phyloP scores from a whole-genome alignment of 2,113 vertebrate species.

The Colossoma macropomum region DNA sequence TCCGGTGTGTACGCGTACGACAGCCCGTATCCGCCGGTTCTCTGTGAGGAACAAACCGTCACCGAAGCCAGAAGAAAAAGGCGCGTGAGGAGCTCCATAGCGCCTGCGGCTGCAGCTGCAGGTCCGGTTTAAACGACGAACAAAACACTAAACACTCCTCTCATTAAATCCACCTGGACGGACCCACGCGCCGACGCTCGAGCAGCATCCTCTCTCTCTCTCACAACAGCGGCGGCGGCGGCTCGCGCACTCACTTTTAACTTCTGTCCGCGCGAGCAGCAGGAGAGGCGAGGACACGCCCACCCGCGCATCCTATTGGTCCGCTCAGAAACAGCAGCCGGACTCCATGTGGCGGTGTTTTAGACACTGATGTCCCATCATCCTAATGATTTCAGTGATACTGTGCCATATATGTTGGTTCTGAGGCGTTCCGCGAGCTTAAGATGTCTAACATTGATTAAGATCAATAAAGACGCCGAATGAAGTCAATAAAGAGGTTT shows the following conservation, averaged over 20 bases:
- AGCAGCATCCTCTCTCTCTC: constrained; percentile 64
- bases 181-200: constrained; percentile 49
- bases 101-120: constrained; percentile 7
- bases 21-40: constrained; percentile 64
- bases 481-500: neutral
- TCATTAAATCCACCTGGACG: constrained; percentile 49
- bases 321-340: neutral
- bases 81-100: constrained; percentile 66
- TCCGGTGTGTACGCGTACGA: constrained; percentile 77
- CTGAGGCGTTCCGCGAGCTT: neutral
- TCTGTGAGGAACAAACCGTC: constrained; percentile 64
- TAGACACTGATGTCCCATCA: neutral
- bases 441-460: too few relatives aligned
- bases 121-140: neutral
- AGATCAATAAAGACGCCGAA: too few relatives aligned
- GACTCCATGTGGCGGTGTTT: neutral
- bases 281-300: constrained; percentile 63
- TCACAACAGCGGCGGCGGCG: constrained; percentile 10
- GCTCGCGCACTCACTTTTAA: constrained; percentile 76
- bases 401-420: neutral
- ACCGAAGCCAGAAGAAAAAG: constrained; percentile 68
- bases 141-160: neutral
- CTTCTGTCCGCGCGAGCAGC: constrained; percentile 67
- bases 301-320: constrained; percentile 70
- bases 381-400: neutral